A percentile compares a stretch with the other conserved stretches of the same genome.
These are phyloP conservation scores for Escarpia spicata DNA, from an alignment of 2,888 invertebrate genomes.

Conservation along the genomic window DNA sequence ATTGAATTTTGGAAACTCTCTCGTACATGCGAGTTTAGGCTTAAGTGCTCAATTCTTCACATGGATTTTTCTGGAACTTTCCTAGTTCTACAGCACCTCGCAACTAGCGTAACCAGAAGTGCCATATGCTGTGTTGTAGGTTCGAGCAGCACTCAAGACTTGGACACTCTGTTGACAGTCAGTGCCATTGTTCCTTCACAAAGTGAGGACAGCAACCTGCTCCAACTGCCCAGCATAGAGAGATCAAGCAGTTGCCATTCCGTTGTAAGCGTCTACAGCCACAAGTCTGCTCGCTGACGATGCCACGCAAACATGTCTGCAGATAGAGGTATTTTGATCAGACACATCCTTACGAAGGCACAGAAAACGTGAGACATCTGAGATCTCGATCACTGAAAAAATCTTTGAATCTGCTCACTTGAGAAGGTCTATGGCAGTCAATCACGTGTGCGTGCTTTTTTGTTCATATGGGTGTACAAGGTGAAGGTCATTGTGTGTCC, in stretches of 20 bases:
- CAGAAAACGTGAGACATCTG: neutral
- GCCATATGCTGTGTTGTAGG: neutral
- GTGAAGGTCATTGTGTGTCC: neutral
- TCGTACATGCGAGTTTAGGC: neutral
- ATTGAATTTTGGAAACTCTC: neutral
- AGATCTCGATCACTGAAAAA: neutral
- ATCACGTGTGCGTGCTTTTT: neutral
- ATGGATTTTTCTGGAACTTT: neutral
- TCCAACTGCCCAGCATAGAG: conserved; percentile 5
- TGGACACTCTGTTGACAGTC: neutral
- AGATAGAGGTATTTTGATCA: neutral
- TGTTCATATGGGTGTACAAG: neutral
- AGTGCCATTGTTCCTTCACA: neutral
- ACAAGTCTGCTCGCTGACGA: neutral
- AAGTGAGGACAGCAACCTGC: neutral
- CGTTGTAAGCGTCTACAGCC: neutral
- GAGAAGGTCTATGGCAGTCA: neutral
- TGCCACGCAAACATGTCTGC: neutral
- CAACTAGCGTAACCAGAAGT: neutral
- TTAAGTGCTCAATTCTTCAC: neutral
- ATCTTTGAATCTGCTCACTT: neutral
- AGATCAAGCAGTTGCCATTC: neutral
- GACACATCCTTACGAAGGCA: neutral
- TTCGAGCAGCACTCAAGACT: neutral
- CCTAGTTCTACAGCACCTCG: no score